Base-by-base conservation (phyloP, 2,113 vertebrate genomes). In the Oncorhynchus gorbuscha region DNA sequence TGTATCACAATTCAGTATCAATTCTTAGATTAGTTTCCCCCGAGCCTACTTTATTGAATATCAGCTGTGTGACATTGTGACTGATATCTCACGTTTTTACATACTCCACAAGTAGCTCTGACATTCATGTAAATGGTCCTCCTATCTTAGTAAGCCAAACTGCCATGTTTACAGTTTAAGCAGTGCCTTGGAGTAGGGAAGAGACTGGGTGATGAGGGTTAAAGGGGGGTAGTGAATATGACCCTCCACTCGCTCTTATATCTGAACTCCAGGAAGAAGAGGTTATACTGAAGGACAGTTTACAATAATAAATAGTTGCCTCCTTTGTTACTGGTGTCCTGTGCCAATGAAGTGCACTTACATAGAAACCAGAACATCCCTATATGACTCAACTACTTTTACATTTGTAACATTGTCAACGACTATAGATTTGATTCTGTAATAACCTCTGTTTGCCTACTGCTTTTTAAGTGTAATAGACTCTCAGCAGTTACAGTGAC, bases 121-220 rank as follows among this genome's bases (percentile, higher is more conserved):
- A 76, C 9, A 45, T 9, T 45, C 39, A 45, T 45, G 39, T 3
- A 45, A 45, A 45, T 45, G 39, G 2, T 8, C 39, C 8, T 12
- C 9, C 39, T 45, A 45, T 45, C 2, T 45, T 45, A 45, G 39
- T 80, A 75, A 77, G 84, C 88, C 79, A 84, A 82, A 89, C 86
- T 89, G 87, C 84, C 90, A 89, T 92, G 39, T 93, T 93, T 93
- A 92, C 90, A 90, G 87, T 89, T 86, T 35, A 89, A 89, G 91
- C 89, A 93, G 93, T 94, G 93, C 93, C 93, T 94, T 94, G 93
- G 89, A 92, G 70, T 85, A 79, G 72, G 87, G 78, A 90, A 78
- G 73, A 66, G 39, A 48, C 81, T 55, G 81, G 59, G 66, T 83
- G 69, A 26, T 82, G 82, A 78, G 69, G 11, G 48, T 16, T 26